Base-by-base conservation (phyloP, 1,140 invertebrate genomes). In the Apocrypta bakeri region DNA sequence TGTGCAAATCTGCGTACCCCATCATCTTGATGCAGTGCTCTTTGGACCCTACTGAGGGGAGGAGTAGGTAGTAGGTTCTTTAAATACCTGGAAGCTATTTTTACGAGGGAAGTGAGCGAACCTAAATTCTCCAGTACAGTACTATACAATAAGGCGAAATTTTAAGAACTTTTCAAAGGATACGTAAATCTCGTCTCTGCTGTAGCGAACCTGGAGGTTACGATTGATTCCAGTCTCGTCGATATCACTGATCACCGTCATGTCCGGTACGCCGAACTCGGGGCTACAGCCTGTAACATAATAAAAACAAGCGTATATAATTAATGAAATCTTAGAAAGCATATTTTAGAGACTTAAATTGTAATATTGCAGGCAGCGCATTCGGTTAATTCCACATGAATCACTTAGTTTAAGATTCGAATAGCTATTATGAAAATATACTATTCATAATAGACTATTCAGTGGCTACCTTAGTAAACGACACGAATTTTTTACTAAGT, bases 241-340 rank as follows among this genome's bases (percentile, higher is more conserved):
- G 90, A 99, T 97, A 92, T 98, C 95, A 80, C 97, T 97, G 91
- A 99, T 97, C 85, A 96, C 93, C 48, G 97, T 98, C 97, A 99
- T 98, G 92, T 99, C 98, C 85, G 95, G 94, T 85, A 96, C 95
- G 74, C 96, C 96, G 86, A 92, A 91, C 83, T 94, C 94, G 42
- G 93, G 93, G 87, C 92, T 92, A 64, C 92, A 91, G 85, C 93
- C 94, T 94, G 90, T 42, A 94, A 94, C 86, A 91, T 85, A 88
- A 89, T 33, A 33, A 24, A 63, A 1, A 66, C 25, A 9, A 37
- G 2, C 33, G 27, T 27, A 9, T 25, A 31, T 71, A 61, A 12
- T 37, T 76, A 56, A 31, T 78, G 37, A 66, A 78, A 74, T 80
- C 29, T 1, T 31, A 71, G 14, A 85, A n/a, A n/a, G n/a, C n/a